phyloP scores from a whole-genome alignment of 2,888 invertebrate genomes.

The Stenoptilia bipunctidactyla region DNA sequence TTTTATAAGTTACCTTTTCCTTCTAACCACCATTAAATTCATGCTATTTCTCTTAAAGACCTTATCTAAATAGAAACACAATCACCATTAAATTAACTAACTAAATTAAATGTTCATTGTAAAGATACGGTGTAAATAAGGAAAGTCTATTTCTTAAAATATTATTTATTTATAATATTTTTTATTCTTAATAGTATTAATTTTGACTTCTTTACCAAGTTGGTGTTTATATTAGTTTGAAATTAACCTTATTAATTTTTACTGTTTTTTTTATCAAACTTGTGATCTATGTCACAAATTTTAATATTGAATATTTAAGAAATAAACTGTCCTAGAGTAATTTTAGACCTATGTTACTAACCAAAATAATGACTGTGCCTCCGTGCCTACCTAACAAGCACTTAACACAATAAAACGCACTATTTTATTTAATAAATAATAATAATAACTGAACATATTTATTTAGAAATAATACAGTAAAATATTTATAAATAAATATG shows the following conservation, averaged over 20 bases:
- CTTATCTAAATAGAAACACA: too few relatives aligned
- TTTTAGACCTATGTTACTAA: slow-evolving; percentile 12
- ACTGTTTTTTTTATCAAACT: too few relatives aligned
- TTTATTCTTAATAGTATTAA: too few relatives aligned
- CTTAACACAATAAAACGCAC: slow-evolving; percentile 46
- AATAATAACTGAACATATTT: slow-evolving; percentile 4
- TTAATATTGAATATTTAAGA: neutral
- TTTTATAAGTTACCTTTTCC: too few relatives aligned
- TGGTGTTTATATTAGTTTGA: too few relatives aligned
- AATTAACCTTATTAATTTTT: too few relatives aligned
- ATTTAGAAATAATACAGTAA: slow-evolving; percentile 19
- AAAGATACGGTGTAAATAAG: slow-evolving; percentile 28
- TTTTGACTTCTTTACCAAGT: too few relatives aligned
- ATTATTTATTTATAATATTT: too few relatives aligned
- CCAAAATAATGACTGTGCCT: slow-evolving; percentile 52
- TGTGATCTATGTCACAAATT: too few relatives aligned
- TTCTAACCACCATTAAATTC: too few relatives aligned
- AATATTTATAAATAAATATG: too few relatives aligned
- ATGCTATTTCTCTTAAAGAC: too few relatives aligned
- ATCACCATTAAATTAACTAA: neutral
- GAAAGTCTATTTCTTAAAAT: neutral
- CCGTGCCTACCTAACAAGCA: slow-evolving; percentile 59
- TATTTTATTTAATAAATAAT: slow-evolving; percentile 15
- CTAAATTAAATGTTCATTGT: slow-evolving; percentile 32
- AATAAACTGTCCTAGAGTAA: neutral